These are phyloP conservation scores for Nebria ingens DNA, from an alignment of 1,140 invertebrate species.

Conservation along the genomic window DNA sequence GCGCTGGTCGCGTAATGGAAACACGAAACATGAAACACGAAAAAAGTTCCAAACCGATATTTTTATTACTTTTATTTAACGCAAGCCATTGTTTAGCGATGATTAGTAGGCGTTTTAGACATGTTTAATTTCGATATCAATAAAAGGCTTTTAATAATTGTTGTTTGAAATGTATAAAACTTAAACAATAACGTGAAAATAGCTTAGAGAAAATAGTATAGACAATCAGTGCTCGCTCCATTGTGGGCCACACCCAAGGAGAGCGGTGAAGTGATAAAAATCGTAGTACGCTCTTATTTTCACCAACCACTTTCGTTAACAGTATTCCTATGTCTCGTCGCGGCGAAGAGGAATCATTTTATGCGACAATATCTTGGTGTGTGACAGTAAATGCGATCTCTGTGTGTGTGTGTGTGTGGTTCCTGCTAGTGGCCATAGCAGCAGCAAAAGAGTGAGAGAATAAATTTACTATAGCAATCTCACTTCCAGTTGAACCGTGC, in stretches of 20 bases:
- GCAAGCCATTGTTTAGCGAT: no score
- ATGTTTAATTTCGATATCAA: no score
- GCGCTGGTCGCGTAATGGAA: neutral
- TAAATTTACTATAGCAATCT: slow-evolving; percentile 1
- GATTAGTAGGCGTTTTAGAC: no score
- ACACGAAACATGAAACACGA: no score
- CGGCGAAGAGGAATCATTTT: neutral
- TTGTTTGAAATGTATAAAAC: neutral
- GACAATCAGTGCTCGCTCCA: neutral
- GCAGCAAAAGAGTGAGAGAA: neutral
- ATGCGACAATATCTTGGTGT: neutral
- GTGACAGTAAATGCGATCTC: neutral
- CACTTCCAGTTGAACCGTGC: neutral
- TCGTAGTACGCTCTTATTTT: neutral
- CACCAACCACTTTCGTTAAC: slow-evolving; percentile 1
- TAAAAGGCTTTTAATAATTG: no score
- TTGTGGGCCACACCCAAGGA: no score
- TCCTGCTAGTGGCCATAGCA: neutral
- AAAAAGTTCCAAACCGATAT: no score
- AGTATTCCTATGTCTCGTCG: slow-evolving; percentile 2
- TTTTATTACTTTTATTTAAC: no score
- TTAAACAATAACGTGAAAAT: neutral
- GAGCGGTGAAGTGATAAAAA: neutral
- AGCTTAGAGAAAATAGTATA: neutral
- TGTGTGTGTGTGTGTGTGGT: no score